phyloP scores from a whole-genome alignment of 2,797 vertebrate genomes.

The Gambusia yucatana region DNA sequence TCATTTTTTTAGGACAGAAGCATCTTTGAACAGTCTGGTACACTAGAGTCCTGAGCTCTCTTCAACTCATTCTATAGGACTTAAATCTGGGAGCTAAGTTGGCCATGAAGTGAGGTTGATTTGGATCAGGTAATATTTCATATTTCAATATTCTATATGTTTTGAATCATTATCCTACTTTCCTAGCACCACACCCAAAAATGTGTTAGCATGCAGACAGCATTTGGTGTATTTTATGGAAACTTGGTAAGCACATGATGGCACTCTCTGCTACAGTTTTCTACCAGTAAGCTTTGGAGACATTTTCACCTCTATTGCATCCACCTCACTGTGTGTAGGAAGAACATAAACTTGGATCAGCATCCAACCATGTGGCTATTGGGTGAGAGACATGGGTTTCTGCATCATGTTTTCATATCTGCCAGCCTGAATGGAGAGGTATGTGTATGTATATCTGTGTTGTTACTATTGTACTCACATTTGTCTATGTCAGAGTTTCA shows the following conservation, averaged over 20 bases:
- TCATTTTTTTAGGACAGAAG: not conserved
- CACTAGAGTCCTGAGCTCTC: too few species aligned
- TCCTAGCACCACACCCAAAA: not conserved
- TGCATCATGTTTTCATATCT: not conserved
- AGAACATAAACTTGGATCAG: too few species aligned
- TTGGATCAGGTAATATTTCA: not conserved
- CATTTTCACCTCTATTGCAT: not conserved
- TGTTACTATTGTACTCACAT: too few species aligned
- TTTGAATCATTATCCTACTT: not conserved
- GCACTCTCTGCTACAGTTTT: not conserved
- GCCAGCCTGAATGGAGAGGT: not conserved
- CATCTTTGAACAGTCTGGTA: too few species aligned
- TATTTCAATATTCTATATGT: not conserved
- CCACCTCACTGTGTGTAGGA: not conserved
- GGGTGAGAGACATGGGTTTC: too few species aligned
- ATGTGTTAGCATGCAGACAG: not conserved
- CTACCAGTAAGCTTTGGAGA: not conserved
- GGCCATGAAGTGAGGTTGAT: not conserved
- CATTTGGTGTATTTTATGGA: not conserved
- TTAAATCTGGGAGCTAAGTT: not conserved
- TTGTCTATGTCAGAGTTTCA: not conserved
- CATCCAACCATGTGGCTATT: too few species aligned
- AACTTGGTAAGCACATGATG: not conserved
- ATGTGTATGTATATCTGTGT: not conserved
- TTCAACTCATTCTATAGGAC: not conserved